A percentile compares a stretch with the other conserved stretches of the same genome.
Evolutionary conservation across 2,888 invertebrate species (phyloP).

Genomic region (Enchytraeus crypticus): DNA sequence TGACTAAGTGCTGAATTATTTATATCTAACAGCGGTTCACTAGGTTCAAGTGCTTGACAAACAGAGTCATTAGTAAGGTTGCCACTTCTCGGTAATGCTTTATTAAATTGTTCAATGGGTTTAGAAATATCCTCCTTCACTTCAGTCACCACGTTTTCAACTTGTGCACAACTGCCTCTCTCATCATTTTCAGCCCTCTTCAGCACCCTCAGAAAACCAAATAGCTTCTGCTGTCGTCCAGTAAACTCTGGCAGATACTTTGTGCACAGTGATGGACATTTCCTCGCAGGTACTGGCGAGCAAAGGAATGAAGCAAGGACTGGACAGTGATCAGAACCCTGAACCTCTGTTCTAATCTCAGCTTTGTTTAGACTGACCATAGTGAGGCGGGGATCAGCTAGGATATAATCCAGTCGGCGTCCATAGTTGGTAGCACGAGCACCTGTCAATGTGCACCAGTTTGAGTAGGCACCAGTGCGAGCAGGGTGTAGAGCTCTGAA

Average conservation of each 20-base stretch:
- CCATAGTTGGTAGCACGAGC: slow-evolving; percentile 52
- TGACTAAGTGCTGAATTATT: no score
- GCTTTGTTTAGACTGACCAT: slow-evolving; percentile 29
- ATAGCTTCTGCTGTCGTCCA: slow-evolving; percentile 46
- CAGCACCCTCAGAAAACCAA: slow-evolving; percentile 34
- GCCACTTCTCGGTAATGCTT: neutral
- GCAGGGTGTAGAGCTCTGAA: slow-evolving; percentile 50
- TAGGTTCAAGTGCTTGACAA: no score
- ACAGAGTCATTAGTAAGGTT: neutral
- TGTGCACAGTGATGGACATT: slow-evolving; percentile 48
- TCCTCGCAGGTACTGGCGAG: slow-evolving; percentile 31
- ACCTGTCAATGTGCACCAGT: slow-evolving; percentile 50
- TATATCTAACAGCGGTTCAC: no score
- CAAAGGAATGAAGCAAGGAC: slow-evolving; percentile 42
- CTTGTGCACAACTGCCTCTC: neutral
- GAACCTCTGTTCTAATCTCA: slow-evolving; percentile 35
- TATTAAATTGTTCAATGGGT: no score
- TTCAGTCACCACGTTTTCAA: neutral
- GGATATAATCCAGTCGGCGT: slow-evolving; percentile 52
- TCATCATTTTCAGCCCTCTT: neutral
- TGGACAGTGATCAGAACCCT: slow-evolving; percentile 54
- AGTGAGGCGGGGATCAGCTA: slow-evolving; percentile 40
- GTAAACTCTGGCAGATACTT: slow-evolving; percentile 51
- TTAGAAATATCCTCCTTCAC: neutral
- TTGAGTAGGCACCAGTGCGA: slow-evolving; percentile 48